Conservation (phyloP, 64 coral and sea anemone species). For the Hydrozoanthus tunicans region DNA sequence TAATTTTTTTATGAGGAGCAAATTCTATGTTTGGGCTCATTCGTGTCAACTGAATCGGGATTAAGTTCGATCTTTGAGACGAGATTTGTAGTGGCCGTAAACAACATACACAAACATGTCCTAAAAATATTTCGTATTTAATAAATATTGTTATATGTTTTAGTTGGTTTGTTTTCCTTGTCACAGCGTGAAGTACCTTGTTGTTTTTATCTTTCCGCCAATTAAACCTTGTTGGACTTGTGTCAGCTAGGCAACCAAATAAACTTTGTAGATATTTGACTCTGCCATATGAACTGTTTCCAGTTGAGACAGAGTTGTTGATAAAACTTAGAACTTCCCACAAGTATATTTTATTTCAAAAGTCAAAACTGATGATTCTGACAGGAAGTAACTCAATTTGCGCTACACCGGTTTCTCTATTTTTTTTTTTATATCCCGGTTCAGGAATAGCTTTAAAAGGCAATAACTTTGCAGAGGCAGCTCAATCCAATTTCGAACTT, state of each 20-base stretch:
- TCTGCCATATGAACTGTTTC: background rate
- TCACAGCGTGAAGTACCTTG: conserved; percentile 4
- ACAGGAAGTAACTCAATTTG: too few species aligned
- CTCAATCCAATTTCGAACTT: too few species aligned
- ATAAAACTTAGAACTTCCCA: background rate
- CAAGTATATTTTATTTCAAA: background rate
- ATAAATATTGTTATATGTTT: background rate
- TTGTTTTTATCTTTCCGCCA: conserved; percentile 14
- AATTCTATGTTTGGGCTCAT: too few species aligned
- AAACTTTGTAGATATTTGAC: conserved; percentile 14
- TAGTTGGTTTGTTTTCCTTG: background rate
- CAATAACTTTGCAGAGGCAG: too few species aligned
- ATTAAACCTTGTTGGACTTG: conserved; percentile 22
- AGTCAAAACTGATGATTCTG: background rate
- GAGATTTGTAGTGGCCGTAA: too few species aligned
- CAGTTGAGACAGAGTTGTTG: background rate
- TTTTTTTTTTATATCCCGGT: too few species aligned
- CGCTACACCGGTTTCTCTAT: too few species aligned
- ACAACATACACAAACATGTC: background rate
- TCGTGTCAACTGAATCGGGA: too few species aligned
- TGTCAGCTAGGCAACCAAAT: conserved; percentile 28
- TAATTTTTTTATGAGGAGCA: too few species aligned
- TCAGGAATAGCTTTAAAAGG: too few species aligned
- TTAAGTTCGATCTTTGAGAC: too few species aligned
- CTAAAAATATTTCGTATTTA: background rate